Evolutionary conservation across 2,888 invertebrate genomes (phyloP).

Genomic region (Cartodere bifasciata): DNA sequence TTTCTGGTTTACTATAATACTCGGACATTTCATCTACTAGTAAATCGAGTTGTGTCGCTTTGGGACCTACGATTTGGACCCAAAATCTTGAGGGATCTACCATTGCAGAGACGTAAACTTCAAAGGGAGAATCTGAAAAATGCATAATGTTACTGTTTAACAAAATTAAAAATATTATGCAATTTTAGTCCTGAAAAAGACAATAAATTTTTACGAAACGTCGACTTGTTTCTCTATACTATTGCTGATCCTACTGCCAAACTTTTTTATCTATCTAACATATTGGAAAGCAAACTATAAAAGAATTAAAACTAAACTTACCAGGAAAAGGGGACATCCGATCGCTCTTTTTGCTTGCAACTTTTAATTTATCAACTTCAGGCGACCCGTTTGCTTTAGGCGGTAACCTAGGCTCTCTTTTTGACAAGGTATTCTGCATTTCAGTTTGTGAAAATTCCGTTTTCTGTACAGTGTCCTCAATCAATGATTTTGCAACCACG

Average conservation of each 20-base stretch:
- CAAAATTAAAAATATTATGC: no score
- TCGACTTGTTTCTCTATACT: no score
- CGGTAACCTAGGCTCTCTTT: conserved; percentile 40
- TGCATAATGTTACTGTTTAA: no score
- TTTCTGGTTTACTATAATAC: conserved; percentile 57
- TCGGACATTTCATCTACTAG: conserved; percentile 72
- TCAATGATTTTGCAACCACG: conserved; percentile 52
- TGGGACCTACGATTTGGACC: conserved; percentile 69
- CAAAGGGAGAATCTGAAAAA: conserved; percentile 53
- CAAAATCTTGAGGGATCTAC: conserved; percentile 71
- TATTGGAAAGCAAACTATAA: no score
- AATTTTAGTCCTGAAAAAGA: no score
- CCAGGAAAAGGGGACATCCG: conserved; percentile 27
- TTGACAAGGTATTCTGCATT: conserved; percentile 36
- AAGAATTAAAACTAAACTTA: conserved; percentile 10
- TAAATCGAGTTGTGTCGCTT: conserved; percentile 61
- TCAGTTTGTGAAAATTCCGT: conserved; percentile 35
- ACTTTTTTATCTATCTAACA: no score
- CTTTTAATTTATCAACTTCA: conserved; percentile 3
- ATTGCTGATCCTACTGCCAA: no score
- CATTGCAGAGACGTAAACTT: conserved; percentile 79
- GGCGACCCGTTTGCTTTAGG: conserved; percentile 15
- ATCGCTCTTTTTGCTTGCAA: conserved; percentile 26
- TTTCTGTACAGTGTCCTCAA: conserved; percentile 54
- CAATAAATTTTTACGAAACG: no score